Evolutionary conservation across 2,888 invertebrate genomes (phyloP).

Genomic region (Dendrolimus houi): DNA sequence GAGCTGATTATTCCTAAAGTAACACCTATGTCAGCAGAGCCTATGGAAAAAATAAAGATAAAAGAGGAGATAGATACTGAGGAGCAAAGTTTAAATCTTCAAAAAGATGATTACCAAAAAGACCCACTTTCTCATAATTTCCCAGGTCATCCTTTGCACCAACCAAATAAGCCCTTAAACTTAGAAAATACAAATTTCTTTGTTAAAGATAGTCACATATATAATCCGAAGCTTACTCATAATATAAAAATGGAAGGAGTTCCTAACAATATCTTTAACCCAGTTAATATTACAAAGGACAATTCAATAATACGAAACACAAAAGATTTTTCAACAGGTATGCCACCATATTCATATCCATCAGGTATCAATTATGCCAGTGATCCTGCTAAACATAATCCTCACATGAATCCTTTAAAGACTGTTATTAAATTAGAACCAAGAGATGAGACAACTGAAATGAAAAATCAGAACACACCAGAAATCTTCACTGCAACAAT

Average conservation of each 20-base stretch:
- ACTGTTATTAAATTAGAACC: slow-evolving; percentile 71
- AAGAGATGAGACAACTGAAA: slow-evolving; percentile 61
- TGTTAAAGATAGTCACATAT: slow-evolving; percentile 65
- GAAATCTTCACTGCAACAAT: slow-evolving; percentile 72
- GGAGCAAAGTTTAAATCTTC: slow-evolving; percentile 54
- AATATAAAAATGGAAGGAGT: slow-evolving; percentile 65
- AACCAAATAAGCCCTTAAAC: slow-evolving; percentile 58
- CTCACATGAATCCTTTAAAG: slow-evolving; percentile 63
- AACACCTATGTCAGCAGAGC: slow-evolving; percentile 69
- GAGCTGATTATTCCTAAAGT: slow-evolving; percentile 79
- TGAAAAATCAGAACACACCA: slow-evolving; percentile 64
- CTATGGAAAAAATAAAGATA: slow-evolving; percentile 67
- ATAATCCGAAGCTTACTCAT: slow-evolving; percentile 59
- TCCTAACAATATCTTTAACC: slow-evolving; percentile 57
- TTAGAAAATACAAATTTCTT: slow-evolving; percentile 67
- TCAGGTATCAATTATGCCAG: slow-evolving; percentile 52
- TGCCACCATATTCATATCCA: slow-evolving; percentile 59
- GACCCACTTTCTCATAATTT: slow-evolving; percentile 66
- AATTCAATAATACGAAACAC: slow-evolving; percentile 60
- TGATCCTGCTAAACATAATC: slow-evolving; percentile 63
- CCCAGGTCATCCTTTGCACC: slow-evolving; percentile 49
- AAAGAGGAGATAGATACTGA: slow-evolving; percentile 70
- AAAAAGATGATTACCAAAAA: slow-evolving; percentile 63
- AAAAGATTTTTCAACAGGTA: slow-evolving; percentile 55
- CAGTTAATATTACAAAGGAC: slow-evolving; percentile 61